Percentiles rank a stretch among this genome's conserved stretches.
Evolutionary conservation across 1,140 invertebrate species (phyloP).

Genomic region (Bilobella aurantiaca): DNA sequence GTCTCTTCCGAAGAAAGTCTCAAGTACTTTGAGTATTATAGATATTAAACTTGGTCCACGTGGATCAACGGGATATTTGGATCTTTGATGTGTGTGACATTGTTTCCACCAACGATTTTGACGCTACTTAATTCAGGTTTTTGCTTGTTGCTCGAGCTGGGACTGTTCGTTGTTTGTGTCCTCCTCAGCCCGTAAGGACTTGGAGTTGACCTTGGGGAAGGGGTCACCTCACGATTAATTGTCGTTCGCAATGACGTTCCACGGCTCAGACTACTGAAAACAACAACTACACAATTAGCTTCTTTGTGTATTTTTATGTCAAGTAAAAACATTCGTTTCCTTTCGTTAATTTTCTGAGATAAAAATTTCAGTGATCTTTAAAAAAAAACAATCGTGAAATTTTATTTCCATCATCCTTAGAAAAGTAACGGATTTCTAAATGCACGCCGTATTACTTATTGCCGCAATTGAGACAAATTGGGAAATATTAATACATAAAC

Average conservation of each 20-base stretch:
- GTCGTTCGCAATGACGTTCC: neutral
- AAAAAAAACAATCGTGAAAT: neutral
- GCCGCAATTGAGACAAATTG: neutral
- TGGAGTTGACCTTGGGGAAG: neutral
- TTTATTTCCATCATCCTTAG: neutral
- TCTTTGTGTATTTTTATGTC: too few species aligned
- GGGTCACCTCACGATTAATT: neutral
- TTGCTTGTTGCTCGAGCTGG: neutral
- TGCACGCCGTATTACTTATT: neutral
- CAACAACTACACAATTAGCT: too few species aligned
- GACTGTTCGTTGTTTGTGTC: neutral
- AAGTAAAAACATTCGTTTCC: too few species aligned
- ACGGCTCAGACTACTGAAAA: neutral
- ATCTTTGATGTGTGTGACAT: neutral
- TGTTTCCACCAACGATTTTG: neutral
- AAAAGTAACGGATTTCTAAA: neutral
- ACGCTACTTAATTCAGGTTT: neutral
- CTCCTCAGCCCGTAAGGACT: neutral
- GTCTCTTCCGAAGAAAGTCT: too few species aligned
- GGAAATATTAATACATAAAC: neutral
- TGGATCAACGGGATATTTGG: neutral
- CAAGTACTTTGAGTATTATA: too few species aligned
- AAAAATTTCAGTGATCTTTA: neutral
- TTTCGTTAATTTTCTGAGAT: too few species aligned
- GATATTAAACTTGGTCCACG: neutral